Evolutionary conservation across 2,888 invertebrate genomes (phyloP), one percentile per base, ranked within the genome.

Genomic region (Torymus tubicola): DNA sequence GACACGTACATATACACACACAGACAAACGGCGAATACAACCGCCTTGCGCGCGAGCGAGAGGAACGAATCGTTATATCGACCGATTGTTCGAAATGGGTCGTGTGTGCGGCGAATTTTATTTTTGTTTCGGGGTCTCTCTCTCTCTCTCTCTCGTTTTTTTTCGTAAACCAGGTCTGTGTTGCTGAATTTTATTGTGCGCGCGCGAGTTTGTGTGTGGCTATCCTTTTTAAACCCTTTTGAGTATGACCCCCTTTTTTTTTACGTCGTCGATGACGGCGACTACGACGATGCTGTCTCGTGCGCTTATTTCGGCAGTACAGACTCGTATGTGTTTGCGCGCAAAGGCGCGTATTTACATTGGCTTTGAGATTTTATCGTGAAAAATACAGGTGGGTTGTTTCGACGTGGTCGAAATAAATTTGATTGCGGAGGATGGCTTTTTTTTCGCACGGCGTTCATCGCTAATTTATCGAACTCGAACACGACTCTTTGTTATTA

Each of bases 41-140:
- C 18, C 21, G 11, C 21, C 3, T 24, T 12, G 16, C 2, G 42
- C 57, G 57, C 13, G 31, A 50, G 68, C 53, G 60, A 61, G 21
- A 60, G 24, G 57, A 63, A 70, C 63, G 55, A 77, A 70, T 77
- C 64, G 63, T 70, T 64, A 64, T 77, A 77, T 77, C 77, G 77
- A 77, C 77, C 70, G 70, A 77, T 77, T 64, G 77, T 70, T 64
- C 77, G 70, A 77, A 77, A 77, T 70, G 70, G 77, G 77, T 77
- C 77, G 77, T 77, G 71, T 77, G 71, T 71, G 61, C 64, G 63
- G 68, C 55, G 69, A 76, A 76, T 76, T 76, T 76, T 76, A 76
- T 76, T 76, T 76, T 76, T 69, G 69, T 69, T 76, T 76, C 76
- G 67, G 75, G 60, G 58, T 75, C 74, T 58, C 24, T 70, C 21